These are phyloP conservation scores for Astropecten irregularis DNA, from an alignment of 53 echinoderm and acorn worm species.

Conservation along the genomic window DNA sequence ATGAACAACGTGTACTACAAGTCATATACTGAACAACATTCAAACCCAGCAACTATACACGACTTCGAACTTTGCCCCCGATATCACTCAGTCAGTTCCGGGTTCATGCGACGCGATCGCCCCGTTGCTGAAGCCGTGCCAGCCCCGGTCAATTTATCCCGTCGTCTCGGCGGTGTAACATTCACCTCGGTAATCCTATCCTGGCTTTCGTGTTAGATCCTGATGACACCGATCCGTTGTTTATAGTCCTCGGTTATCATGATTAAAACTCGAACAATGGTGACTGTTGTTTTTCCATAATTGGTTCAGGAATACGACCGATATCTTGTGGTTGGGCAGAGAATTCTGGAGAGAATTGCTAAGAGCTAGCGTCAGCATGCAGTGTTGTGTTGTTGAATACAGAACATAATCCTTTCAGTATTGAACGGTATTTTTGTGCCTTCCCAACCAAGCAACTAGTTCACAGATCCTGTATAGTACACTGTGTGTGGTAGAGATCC, in stretches of 20 bases:
- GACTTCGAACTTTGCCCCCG: constrained; percentile 31
- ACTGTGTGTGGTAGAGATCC: no score
- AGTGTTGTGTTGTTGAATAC: no score
- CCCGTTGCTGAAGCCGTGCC: no score
- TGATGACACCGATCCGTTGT: neutral
- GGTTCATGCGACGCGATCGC: neutral
- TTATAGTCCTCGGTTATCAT: neutral
- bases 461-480: no score
- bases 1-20: neutral
- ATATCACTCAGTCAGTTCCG: neutral
- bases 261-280: neutral
- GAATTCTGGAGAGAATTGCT: no score
- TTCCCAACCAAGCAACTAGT: no score
- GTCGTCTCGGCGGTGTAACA: neutral
- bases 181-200: neutral
- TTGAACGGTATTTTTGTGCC: no score
- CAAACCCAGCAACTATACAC: no score
- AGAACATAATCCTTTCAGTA: no score
- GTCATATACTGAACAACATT: neutral
- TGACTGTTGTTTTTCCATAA: neutral
- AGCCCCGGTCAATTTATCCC: neutral
- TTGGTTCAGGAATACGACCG: no score
- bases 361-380: no score
- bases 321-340: no score
- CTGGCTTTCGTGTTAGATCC: neutral